Evolutionary conservation across 2,888 invertebrate species (phyloP).

Genomic region (Drosophila paranaensis): DNA sequence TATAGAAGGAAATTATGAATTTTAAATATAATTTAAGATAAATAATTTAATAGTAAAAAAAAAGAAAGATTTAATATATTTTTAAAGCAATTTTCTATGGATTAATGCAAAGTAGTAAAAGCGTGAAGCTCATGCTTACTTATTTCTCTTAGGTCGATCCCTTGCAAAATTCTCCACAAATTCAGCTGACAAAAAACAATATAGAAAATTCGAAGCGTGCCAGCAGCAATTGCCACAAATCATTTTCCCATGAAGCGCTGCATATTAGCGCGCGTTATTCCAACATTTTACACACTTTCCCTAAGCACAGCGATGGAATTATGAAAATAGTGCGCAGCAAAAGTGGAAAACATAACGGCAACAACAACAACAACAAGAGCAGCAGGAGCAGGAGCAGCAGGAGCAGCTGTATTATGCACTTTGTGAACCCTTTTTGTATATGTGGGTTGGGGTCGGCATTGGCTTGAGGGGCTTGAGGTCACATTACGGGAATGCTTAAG

Average conservation of each 20-base stretch:
- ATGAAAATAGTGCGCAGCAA: conserved; percentile 53
- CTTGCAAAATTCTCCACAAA: neutral
- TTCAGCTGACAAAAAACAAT: conserved; percentile 16
- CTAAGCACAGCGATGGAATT: conserved; percentile 33
- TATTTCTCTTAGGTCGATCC: neutral
- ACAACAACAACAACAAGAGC: conserved; percentile 18
- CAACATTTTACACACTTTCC: conserved; percentile 54
- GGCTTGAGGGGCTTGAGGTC: conserved; percentile 29
- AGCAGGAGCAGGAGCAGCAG: neutral
- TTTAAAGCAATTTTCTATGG: neutral
- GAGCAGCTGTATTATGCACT: conserved; percentile 47
- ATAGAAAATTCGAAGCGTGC: conserved; percentile 7
- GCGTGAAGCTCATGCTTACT: too few species aligned
- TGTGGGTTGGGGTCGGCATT: conserved; percentile 11
- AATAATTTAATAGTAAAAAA: too few species aligned
- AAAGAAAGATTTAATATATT: neutral
- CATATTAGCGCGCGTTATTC: conserved; percentile 57
- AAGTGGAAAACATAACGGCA: conserved; percentile 43
- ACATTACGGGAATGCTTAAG: conserved; percentile 73
- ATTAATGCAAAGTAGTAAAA: neutral
- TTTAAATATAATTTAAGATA: too few species aligned
- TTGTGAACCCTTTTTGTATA: conserved; percentile 54
- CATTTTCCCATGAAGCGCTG: conserved; percentile 48
- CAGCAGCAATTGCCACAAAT: conserved; percentile 49
- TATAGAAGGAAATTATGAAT: too few species aligned